Percentiles rank a stretch among this genome's conserved stretches.
phyloP scores from a whole-genome alignment of 2,797 vertebrate genomes.

The Lacerta agilis region DNA sequence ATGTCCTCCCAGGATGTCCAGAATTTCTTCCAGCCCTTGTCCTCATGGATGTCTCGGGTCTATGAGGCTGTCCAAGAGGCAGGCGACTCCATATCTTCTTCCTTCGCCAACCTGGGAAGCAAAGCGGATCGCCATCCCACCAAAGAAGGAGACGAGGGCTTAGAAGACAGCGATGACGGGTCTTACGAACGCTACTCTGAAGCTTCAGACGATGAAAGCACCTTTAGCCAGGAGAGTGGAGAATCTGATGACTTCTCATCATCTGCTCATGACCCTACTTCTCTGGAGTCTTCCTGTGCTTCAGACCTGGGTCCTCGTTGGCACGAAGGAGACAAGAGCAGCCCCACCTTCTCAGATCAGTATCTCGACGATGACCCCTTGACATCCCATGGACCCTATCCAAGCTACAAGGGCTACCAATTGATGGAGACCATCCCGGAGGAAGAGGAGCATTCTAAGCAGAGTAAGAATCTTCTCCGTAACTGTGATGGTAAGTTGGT shows the following conservation, averaged over 20 bases:
- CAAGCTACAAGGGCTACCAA: conserved; percentile 61
- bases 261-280: conserved; percentile 36
- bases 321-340: conserved; percentile 4
- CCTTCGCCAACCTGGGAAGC: conserved; percentile 69
- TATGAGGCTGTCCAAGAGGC: conserved; percentile 81
- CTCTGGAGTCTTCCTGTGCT: conserved; percentile 39
- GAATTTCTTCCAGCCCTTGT: conserved; percentile 80
- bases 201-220: conserved; percentile 61
- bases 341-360: conserved; percentile 33
- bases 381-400: conserved; percentile 42
- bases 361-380: conserved; percentile 45
- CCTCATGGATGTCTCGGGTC: conserved; percentile 82
- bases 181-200: conserved; percentile 66
- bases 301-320: neutral
- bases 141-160: conserved; percentile 60
- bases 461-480: conserved; percentile 40
- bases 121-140: conserved; percentile 64
- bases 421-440: conserved; percentile 73
- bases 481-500: conserved; percentile 71
- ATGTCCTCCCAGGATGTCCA: conserved; percentile 79
- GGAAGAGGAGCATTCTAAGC: conserved; percentile 72
- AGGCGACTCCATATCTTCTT: conserved; percentile 76
- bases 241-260: conserved; percentile 45
- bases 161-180: conserved; percentile 62
- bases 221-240: conserved; percentile 57